These are phyloP conservation scores for Heteromormyrus szaboi DNA, from an alignment of 2,797 vertebrate species.

Conservation along the genomic window DNA sequence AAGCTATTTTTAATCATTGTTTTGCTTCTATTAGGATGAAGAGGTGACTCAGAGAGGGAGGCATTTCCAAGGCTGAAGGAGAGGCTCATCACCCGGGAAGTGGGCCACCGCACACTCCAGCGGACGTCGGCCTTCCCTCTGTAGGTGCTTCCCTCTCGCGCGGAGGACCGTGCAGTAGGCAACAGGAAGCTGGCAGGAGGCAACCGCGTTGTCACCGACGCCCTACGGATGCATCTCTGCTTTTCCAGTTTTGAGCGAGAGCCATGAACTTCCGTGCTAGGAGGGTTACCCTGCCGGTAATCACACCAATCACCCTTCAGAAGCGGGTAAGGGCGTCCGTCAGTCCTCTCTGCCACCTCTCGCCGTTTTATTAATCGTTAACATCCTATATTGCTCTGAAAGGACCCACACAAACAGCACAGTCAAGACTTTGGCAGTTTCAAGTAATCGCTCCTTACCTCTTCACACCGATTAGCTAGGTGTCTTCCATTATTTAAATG, in stretches of 20 bases:
- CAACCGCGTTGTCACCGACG: not conserved
- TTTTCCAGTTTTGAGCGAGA: constrained; percentile 43
- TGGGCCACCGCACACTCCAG: constrained; percentile 39
- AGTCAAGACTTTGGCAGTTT: not conserved
- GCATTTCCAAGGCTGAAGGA: constrained; percentile 80
- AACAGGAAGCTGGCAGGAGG: not conserved
- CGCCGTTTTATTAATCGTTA: not conserved
- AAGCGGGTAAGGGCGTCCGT: constrained; percentile 64
- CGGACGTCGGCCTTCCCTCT: not conserved
- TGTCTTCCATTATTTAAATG: not conserved
- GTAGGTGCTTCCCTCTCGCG: not conserved
- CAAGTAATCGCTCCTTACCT: not conserved
- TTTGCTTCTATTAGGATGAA: constrained; percentile 45
- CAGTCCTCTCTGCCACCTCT: not conserved
- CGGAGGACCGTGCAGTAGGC: not conserved
- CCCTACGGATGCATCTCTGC: constrained; percentile 35
- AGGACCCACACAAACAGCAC: not conserved
- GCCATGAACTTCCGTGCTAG: constrained; percentile 83
- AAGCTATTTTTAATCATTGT: constrained; percentile 40
- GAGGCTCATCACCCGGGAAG: constrained; percentile 61
- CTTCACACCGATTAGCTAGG: not conserved
- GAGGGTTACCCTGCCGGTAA: constrained; percentile 82
- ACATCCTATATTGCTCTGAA: not conserved
- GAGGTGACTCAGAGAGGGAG: constrained; percentile 40
- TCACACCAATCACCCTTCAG: constrained; percentile 80